These are phyloP conservation scores for Echinarachnius parma DNA, from an alignment of 53 echinoderm and acorn worm species.

Conservation along the genomic window DNA sequence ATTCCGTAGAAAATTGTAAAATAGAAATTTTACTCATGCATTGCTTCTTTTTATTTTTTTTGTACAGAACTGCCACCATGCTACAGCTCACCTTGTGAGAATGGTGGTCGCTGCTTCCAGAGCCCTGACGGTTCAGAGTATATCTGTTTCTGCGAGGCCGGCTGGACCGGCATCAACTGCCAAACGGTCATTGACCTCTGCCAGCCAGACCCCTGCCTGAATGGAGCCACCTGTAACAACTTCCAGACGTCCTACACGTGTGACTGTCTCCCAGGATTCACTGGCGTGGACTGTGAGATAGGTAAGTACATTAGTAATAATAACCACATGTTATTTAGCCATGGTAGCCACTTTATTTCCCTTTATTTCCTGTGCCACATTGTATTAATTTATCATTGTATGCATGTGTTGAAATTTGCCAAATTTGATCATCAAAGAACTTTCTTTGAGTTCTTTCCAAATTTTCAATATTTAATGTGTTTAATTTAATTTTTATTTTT, in stretches of 20 bases:
- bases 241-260: conserved; percentile 44
- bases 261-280: conserved; percentile 33
- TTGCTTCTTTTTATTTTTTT: not conserved
- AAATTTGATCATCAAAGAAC: not conserved
- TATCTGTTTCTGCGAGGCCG: conserved; percentile 50
- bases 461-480: not conserved
- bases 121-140: conserved; percentile 4
- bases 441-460: not conserved
- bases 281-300: conserved; percentile 44
- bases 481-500: not conserved
- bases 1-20: not conserved
- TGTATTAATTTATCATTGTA: not conserved
- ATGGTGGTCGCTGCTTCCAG: conserved; percentile 50
- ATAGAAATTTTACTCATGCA: not conserved
- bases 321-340: not conserved
- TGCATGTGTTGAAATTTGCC: not conserved
- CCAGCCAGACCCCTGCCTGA: conserved; percentile 38
- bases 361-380: no score
- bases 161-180: conserved; percentile 62
- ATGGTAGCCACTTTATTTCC: no score
- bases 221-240: conserved; percentile 53
- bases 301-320: conserved; percentile 18
- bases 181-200: conserved; percentile 36
- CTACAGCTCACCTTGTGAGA: conserved; percentile 50
- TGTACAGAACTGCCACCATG: conserved; percentile 34